Percentiles rank a stretch among this genome's conserved stretches.
These are phyloP conservation scores for Triplophysa bombifrons DNA, from an alignment of 2,797 vertebrate genomes.

Conservation along the genomic window DNA sequence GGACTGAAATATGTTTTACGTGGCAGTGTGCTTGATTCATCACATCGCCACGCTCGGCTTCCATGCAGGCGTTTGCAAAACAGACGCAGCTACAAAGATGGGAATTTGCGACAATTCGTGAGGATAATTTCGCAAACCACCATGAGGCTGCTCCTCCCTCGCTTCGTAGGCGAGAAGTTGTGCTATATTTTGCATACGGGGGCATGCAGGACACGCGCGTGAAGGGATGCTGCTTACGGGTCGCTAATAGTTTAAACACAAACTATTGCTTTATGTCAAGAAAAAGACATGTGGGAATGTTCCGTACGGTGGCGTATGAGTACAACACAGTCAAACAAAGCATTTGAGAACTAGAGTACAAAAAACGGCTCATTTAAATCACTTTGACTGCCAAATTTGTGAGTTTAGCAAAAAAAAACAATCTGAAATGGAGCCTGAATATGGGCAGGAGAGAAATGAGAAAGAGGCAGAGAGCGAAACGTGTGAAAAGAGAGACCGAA, in stretches of 20 bases:
- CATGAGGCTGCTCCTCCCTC: conserved; percentile 18
- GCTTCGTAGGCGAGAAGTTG: conserved; percentile 13
- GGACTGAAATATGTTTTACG: conserved; percentile 76
- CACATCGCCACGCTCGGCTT: conserved; percentile 62
- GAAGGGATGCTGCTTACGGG: not conserved
- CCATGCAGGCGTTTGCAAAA: conserved; percentile 51
- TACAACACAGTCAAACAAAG: conserved; percentile 17
- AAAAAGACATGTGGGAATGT: not conserved
- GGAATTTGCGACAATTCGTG: conserved; percentile 27
- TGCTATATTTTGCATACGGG: conserved; percentile 1
- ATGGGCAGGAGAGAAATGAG: conserved; percentile 19
- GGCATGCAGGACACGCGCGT: not conserved
- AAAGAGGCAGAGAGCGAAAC: conserved; percentile 11
- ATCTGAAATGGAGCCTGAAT: conserved; percentile 32
- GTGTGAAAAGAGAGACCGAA: conserved; percentile 29
- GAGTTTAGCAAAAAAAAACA: conserved; percentile 24
- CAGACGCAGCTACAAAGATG: conserved; percentile 29
- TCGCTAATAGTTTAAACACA: not conserved
- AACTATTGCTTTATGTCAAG: conserved; percentile 5
- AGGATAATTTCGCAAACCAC: conserved; percentile 32
- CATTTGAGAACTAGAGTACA: not conserved
- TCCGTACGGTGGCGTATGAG: not conserved
- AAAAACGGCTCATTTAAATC: conserved; percentile 39
- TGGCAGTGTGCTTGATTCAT: conserved; percentile 69
- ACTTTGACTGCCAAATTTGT: conserved; percentile 34